These are phyloP conservation scores for Eustalomyia histrio DNA, from an alignment of 2,888 invertebrate species.

Conservation along the genomic window DNA sequence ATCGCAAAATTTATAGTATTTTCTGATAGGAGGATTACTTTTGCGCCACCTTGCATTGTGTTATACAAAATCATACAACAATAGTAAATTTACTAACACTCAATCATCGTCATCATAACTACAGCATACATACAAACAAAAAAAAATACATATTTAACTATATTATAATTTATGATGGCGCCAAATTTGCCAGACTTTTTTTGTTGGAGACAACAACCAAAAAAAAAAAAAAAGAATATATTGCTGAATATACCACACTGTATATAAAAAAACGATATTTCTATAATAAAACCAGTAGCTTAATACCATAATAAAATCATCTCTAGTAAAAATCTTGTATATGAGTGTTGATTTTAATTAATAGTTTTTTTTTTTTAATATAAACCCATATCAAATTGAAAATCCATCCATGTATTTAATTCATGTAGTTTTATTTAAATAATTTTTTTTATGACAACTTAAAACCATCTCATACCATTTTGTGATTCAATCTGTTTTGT, in stretches of 20 bases:
- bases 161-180: constrained; percentile 50
- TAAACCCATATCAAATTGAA: neutral
- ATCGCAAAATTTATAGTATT: too few species aligned
- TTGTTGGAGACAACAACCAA: constrained; percentile 32
- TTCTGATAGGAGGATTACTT: too few species aligned
- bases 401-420: neutral
- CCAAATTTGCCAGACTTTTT: constrained; percentile 43
- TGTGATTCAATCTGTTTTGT: neutral
- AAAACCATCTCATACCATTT: neutral
- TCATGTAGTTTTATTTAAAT: neutral
- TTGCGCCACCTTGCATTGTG: too few species aligned
- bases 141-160: neutral
- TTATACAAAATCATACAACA: neutral
- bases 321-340: constrained; percentile 6
- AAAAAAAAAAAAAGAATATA: constrained; percentile 1
- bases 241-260: neutral
- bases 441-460: constrained; percentile 1
- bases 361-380: neutral
- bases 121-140: neutral
- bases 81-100: constrained; percentile 5
- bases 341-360: constrained; percentile 8
- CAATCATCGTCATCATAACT: constrained; percentile 21
- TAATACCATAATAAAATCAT: constrained; percentile 40
- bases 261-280: neutral
- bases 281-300: constrained; percentile 41